Conservation (phyloP, 2,888 invertebrate genomes). For the Alloscopus bannaensis region DNA sequence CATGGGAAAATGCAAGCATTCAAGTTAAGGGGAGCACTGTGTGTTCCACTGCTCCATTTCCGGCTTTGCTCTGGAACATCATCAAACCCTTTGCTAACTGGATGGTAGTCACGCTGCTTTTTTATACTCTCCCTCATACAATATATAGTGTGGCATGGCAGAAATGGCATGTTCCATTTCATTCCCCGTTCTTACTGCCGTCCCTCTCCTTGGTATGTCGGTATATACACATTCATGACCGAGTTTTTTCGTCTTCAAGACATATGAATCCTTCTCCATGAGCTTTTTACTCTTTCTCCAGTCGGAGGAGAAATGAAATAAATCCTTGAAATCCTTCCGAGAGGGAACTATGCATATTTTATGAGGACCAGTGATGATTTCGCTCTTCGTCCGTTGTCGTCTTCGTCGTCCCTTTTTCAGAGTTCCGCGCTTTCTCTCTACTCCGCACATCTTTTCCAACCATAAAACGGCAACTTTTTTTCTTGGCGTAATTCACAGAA, state of each 20-base stretch:
- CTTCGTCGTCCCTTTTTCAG: background rate
- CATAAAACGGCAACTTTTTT: background rate
- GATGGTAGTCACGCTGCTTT: background rate
- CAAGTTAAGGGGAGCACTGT: too few species aligned
- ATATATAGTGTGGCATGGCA: background rate
- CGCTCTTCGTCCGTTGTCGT: background rate
- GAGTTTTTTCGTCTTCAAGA: too few species aligned
- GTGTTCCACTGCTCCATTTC: constrained; percentile 55
- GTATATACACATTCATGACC: too few species aligned
- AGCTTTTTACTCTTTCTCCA: constrained; percentile 17
- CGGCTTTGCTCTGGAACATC: constrained; percentile 46
- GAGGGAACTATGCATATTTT: constrained; percentile 65
- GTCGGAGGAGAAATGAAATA: constrained; percentile 56
- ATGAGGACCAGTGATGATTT: constrained; percentile 62
- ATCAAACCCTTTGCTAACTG: too few species aligned
- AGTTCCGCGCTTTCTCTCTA: too few species aligned
- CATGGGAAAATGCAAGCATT: background rate
- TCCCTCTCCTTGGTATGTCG: too few species aligned
- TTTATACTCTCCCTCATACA: constrained; percentile 2
- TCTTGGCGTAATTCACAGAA: background rate
- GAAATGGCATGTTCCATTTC: background rate
- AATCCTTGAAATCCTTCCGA: constrained; percentile 58
- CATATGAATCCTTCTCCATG: constrained; percentile 4
- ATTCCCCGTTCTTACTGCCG: background rate
- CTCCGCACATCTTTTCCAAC: background rate